Conservation (phyloP, 2,113 vertebrate genomes). For the Leptobrachium ailaonicum region DNA sequence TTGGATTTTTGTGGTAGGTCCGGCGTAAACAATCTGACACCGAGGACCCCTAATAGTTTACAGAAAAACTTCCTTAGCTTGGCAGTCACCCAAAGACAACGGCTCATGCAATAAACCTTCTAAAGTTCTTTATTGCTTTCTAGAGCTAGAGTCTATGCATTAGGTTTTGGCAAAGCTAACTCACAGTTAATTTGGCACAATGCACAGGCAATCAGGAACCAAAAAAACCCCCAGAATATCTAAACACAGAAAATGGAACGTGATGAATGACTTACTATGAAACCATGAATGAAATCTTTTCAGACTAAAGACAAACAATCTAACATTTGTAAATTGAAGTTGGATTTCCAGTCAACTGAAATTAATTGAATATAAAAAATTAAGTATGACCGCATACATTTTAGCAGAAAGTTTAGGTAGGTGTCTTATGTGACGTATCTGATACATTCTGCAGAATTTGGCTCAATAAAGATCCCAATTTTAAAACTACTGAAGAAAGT, state of each 20-base stretch:
- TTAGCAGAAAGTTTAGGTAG: too few species aligned
- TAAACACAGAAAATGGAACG: constrained; percentile 28
- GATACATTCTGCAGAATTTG: too few species aligned
- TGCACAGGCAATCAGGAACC: constrained; percentile 22
- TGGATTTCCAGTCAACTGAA: too few species aligned
- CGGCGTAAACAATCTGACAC: constrained; percentile 46
- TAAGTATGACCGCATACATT: too few species aligned
- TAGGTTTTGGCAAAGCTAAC: constrained; percentile 47
- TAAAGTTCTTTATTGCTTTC: constrained; percentile 52
- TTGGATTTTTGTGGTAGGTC: constrained; percentile 21
- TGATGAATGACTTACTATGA: constrained; percentile 26
- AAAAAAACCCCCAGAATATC: constrained; percentile 21
- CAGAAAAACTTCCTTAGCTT: constrained; percentile 55
- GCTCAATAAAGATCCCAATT: too few species aligned
- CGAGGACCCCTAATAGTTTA: constrained; percentile 46
- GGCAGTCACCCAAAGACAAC: constrained; percentile 59
- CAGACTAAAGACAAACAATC: neutral
- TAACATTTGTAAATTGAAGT: too few species aligned
- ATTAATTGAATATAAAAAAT: too few species aligned
- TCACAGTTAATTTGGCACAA: constrained; percentile 37
- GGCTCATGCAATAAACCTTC: constrained; percentile 49
- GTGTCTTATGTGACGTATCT: too few species aligned
- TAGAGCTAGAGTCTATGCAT: constrained; percentile 49
- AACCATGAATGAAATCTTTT: constrained; percentile 25
- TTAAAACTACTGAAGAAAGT: too few species aligned